Percentiles rank a stretch among this genome's conserved stretches.
Evolutionary conservation across 2,888 invertebrate species (phyloP).

Genomic region (Ophioninae sp.): DNA sequence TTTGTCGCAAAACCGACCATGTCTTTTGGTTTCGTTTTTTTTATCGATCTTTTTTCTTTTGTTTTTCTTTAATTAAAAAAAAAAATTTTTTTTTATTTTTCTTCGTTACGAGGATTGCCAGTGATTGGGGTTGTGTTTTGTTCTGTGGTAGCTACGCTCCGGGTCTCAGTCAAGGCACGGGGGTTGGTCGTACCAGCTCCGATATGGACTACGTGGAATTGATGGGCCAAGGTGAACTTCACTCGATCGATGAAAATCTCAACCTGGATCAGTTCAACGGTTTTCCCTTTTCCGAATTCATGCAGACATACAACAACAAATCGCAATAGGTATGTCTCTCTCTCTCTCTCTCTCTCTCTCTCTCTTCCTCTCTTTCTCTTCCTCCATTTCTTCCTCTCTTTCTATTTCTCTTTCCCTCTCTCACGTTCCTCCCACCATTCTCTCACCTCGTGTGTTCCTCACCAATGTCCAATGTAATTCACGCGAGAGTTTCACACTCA

Average conservation of each 20-base stretch:
- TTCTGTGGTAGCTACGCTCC: conserved; percentile 78
- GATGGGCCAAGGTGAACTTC: conserved; percentile 75
- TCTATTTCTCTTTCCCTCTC: background rate
- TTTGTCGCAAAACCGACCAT: conserved; percentile 19
- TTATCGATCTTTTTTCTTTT: too few species aligned
- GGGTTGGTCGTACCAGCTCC: conserved; percentile 74
- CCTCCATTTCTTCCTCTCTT: background rate
- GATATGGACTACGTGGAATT: conserved; percentile 80
- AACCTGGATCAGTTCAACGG: conserved; percentile 77
- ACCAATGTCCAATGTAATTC: conserved; percentile 44
- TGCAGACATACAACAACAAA: conserved; percentile 76
- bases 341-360: conserved; percentile 25
- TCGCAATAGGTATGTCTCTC: conserved; percentile 75
- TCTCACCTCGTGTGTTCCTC: conserved; percentile 6
- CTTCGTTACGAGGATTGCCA: conserved; percentile 74
- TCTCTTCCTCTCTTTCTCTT: background rate
- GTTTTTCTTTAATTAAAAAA: too few species aligned
- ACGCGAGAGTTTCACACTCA: background rate
- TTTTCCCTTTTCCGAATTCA: conserved; percentile 77
- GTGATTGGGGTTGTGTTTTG: conserved; percentile 81
- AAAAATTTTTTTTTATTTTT: conserved; percentile 11
- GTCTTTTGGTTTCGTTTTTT: conserved; percentile 7
- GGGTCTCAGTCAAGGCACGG: conserved; percentile 77
- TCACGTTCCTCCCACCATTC: background rate
- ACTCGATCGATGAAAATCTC: conserved; percentile 79